These are phyloP conservation scores for Lepidostoma basale DNA, from an alignment of 1,140 invertebrate genomes.

Conservation along the genomic window DNA sequence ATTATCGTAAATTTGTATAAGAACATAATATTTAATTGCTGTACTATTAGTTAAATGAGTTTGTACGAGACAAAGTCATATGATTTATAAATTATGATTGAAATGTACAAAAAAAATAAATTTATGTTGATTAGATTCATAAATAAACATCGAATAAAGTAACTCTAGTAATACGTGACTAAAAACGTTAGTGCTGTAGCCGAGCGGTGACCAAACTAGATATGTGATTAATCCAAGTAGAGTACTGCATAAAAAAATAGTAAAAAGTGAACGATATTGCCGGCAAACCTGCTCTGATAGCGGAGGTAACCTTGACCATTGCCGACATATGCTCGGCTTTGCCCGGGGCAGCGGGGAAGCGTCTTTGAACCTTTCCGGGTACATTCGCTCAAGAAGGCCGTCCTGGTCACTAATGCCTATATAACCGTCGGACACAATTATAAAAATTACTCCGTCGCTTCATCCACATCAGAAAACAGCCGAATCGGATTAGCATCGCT, in stretches of 20 bases:
- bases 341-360: conserved; percentile 16
- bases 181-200: no score
- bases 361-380: conserved; percentile 39
- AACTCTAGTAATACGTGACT: no score
- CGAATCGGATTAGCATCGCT: conserved; percentile 14
- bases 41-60: no score
- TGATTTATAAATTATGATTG: no score
- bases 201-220: no score
- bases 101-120: no score
- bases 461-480: conserved; percentile 26
- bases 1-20: no score
- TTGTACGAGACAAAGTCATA: no score
- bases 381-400: conserved; percentile 38
- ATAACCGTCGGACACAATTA: conserved; percentile 35
- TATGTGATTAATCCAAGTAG: no score
- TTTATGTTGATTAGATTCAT: no score
- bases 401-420: conserved; percentile 26
- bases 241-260: neutral
- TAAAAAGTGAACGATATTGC: conserved; percentile 22
- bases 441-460: conserved; percentile 39
- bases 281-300: neutral
- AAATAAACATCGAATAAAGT: no score
- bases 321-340: conserved; percentile 6
- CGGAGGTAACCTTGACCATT: conserved; percentile 27
- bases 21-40: no score